Evolutionary conservation across 2,797 vertebrate species (phyloP), one percentile per base, ranked within the genome.

Genomic region (Paedocypris micromegethes): DNA sequence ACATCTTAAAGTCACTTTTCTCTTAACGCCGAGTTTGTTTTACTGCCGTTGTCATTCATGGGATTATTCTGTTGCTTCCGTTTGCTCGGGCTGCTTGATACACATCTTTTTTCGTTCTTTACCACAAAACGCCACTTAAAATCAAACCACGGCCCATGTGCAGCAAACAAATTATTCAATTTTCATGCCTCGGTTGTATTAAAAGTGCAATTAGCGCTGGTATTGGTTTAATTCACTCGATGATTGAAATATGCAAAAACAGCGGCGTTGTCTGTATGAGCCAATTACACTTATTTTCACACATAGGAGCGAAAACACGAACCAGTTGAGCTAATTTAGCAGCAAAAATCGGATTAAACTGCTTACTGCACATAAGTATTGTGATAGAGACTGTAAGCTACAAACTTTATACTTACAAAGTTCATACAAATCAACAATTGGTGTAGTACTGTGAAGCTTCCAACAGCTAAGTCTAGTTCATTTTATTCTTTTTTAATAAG

Each of bases 231-330:
- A 43, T 61, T 56, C 55, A 45, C 9, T 44, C 54, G 49, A 58
- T 74, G 44, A 66, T 74, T 60, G 50, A 58, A 59, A 64, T 53
- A 52, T 61, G 39, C 48, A 70, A 61, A 70, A 70, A 61, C 49
- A 55, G 7, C 53, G 41, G 47, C 51, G 61, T 51, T 65, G 46
- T 60, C 54, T 49, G 47, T 42, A 45, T 56, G 41, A 61, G 47
- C 57, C 45, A 44, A 61, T 56, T 65, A 56, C 51, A 70, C 40
- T 66, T 61, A 4, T 57, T 55, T 70, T 5, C 38, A 63, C 59
- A 68, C 45, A 43, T 9, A 58, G 58, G 9, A 61, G 67, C 45
- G 43, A 58, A 63, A 64, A 62, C 41, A 52, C 9, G 53, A 51
- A 70, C 23, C 62, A 6, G 42, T 70, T 42, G 47, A 62, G 57